phyloP scores from a whole-genome alignment of 2,113 vertebrate species.

The Tenebrosternarchus preto region DNA sequence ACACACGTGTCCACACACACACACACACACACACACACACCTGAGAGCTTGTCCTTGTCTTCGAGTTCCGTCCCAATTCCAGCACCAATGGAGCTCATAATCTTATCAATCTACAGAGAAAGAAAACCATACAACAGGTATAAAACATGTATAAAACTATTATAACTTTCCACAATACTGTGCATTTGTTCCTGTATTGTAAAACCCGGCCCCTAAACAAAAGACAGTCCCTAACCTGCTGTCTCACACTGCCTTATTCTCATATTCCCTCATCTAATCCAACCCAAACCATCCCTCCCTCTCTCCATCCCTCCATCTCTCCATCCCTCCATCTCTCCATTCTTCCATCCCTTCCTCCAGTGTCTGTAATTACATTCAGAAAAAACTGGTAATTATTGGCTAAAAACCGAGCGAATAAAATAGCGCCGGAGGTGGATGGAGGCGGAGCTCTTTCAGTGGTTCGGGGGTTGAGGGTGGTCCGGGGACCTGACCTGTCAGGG shows the following conservation, averaged over 20 bases:
- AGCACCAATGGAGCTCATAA: slow-evolving; percentile 94
- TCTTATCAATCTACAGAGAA: slow-evolving; percentile 92
- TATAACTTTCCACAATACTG: slow-evolving; percentile 35
- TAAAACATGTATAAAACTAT: too few relatives aligned
- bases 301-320: background rate
- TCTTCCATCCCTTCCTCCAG: background rate
- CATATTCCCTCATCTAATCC: slow-evolving; percentile 22
- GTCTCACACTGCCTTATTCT: slow-evolving; percentile 3
- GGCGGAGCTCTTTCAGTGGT: slow-evolving; percentile 7
- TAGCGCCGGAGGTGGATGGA: background rate
- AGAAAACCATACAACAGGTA: slow-evolving; percentile 39
- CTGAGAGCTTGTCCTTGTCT: slow-evolving; percentile 77
- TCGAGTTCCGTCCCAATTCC: slow-evolving; percentile 89
- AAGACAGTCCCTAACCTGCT: background rate
- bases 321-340: background rate
- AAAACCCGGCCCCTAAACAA: background rate
- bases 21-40: slow-evolving; percentile 62
- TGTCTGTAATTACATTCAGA: slow-evolving; percentile 29
- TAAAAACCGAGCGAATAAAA: slow-evolving; percentile 30
- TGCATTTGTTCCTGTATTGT: slow-evolving; percentile 15
- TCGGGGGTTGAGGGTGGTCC: background rate
- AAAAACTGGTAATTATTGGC: slow-evolving; percentile 33
- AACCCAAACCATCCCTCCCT: background rate
- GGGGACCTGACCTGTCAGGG: slow-evolving; percentile 37
- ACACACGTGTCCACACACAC: slow-evolving; percentile 18